Evolutionary conservation across 2,888 invertebrate species (phyloP), one percentile per base, ranked within the genome.

Genomic region (Autographa gamma): DNA sequence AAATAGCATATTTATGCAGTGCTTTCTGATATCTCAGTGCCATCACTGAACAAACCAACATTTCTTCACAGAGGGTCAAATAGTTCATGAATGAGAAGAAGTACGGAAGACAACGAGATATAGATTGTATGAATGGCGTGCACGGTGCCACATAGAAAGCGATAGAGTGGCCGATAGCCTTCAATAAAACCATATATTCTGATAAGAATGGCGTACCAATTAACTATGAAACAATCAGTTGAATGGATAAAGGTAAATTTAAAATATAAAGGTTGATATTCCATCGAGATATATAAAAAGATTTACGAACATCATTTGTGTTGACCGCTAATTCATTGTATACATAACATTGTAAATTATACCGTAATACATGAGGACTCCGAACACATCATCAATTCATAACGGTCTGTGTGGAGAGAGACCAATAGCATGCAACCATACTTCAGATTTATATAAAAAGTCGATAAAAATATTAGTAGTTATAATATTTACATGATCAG

Each of bases 401-500:
- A 19, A 52, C n/a, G 52, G 56, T 18, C 60, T 19, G 59, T 41
- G 41, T 43, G 66, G 18, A 61, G 74, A 68, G 59, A 52, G 60
- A 67, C 31, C 18, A 31, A 75, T 60, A 52, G 9, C 65, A 69
- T 69, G 69, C 38, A 70, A 72, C 62, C 72, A 73, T 60, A 73
- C 56, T 66, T 72, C 48, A 70, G 76, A 79, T 73, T 72, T 56
- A 14, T 82, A 71, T 72, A 76, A 73, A 82, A 77, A 83, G 68
- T 65, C 67, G 68, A 64, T 74, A 76, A 67, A 81, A 79, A 74
- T 74, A 74, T 71, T 48, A 61, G 66, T 66, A 71, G 70, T 74
- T 73, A 79, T 65, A 80, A 77, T 83, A 87, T 86, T 76, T 87
- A 87, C 83, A 84, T 41, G 68, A 69, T 86, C 82, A 85, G 84